Evolutionary conservation across 2,797 vertebrate species (phyloP).

Genomic region (Leptatherina wallacei): DNA sequence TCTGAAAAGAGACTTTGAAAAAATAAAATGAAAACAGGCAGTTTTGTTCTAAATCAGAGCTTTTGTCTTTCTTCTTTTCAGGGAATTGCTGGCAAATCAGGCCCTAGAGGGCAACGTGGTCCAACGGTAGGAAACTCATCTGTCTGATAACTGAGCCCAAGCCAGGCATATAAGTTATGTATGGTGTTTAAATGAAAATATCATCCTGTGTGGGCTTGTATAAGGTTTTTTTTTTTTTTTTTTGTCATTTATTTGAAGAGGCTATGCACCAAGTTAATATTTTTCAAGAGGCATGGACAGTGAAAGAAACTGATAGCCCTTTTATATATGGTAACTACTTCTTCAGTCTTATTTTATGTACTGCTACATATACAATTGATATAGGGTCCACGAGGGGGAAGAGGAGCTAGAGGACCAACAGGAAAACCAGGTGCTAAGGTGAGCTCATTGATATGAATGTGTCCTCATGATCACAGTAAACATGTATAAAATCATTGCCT

Average conservation of each 20-base stretch:
- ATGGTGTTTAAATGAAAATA: constrained; percentile 50
- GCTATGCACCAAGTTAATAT: constrained; percentile 5
- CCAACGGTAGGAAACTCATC: constrained; percentile 87
- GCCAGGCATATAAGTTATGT: constrained; percentile 42
- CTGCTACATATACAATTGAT: constrained; percentile 11
- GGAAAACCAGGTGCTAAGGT: constrained; percentile 98
- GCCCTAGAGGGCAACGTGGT: constrained; percentile 95
- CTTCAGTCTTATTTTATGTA: background rate
- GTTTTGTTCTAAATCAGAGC: constrained; percentile 49
- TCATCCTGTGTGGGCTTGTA: constrained; percentile 11
- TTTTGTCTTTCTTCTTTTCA: constrained; percentile 72
- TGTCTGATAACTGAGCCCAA: constrained; percentile 24
- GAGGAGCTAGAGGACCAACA: constrained; percentile 95
- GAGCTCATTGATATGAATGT: constrained; percentile 10
- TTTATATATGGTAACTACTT: background rate
- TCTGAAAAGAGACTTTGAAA: constrained; percentile 15
- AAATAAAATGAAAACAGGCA: constrained; percentile 18
- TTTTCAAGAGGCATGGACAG: background rate
- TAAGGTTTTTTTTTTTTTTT: constrained; percentile 13
- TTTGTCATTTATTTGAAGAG: constrained; percentile 15
- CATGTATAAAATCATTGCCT: background rate
- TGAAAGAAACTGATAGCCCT: background rate
- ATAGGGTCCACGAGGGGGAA: constrained; percentile 95
- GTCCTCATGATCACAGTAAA: background rate
- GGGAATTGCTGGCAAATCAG: constrained; percentile 95